Base-by-base conservation (phyloP, 2,888 invertebrate species). In the Automeris io region DNA sequence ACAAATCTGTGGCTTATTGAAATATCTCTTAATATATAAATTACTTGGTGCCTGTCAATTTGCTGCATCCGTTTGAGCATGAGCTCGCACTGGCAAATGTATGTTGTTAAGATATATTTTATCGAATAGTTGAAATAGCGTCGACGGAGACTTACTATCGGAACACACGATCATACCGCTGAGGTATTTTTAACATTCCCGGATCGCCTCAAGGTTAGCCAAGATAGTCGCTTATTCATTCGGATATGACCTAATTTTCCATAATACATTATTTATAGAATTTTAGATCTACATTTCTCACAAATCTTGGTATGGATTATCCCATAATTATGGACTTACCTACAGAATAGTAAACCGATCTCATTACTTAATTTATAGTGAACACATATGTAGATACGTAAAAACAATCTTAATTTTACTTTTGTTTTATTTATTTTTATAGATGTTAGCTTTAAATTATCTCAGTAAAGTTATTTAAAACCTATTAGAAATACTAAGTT, bases 111-210 rank as follows among this genome's bases (percentile, higher is more conserved):
- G 47, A 37, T n/a, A 22, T 49, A 51, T 61, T 64, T 67, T 57
- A 67, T 73, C 57, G 60, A 67, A 71, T 69, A 68, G 59, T 70
- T 66, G 54, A 54, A 64, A 68, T 70, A 57, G 36, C 50, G 46
- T 42, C 49, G 51, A 47, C 46, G 49, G 51, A 52, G 53, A 52
- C 51, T 61, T 63, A 54, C 56, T 55, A 58, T 63, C 67, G 62
- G 64, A 46, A 65, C 61, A 70, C 64, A 61, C 60, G 70, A 57
- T 57, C 59, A 61, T 56, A 61, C 61, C 67, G 70, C 74, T 68
- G 67, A 59, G 81, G 82, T 86, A 86, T 85, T 85, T 86, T 83
- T 86, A 86, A 86, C 86, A 85, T 85, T 83, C 85, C 79, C 85
- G 73, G 82, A 78, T 74, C 81, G 79, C 70, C 75, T 76, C 85